Base-by-base conservation (phyloP, 1,140 invertebrate genomes). In the Drosophila nasuta region DNA sequence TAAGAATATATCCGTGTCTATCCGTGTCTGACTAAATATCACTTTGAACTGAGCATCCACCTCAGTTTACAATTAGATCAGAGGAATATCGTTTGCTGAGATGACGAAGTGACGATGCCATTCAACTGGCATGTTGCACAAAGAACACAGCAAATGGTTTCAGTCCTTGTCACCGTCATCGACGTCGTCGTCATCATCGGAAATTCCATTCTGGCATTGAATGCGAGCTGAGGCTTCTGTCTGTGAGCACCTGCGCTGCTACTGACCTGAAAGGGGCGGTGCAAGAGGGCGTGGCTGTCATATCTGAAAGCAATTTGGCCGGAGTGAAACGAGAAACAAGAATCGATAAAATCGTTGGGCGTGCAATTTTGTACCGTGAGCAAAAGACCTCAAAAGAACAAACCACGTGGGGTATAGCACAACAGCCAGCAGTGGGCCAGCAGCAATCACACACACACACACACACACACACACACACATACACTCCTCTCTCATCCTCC, bases 341-440 rank as follows among this genome's bases (percentile, higher is more conserved):
- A 90, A 89, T 89, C 85, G 81, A 89, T 89, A 89, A 89, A 89
- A 77, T 89, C 86, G 85, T 86, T 89, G 86, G 86, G 86, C 85
- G 86, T 89, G 85, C 85, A 89, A 89, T 89, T 89, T 89, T 89
- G 86, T 72, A 68, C 66, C 69, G 46, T 70, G 68, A 70, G 62
- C 71, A 75, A 60, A 69, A 65, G 43, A 49, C 60, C 41, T 90
- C 81, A 85, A 89, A 88, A 78, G 81, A 75, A 80, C 62, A 56
- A 45, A 48, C 60, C 49, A 59, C 13, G 45, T 57, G 51, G 51
- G 13, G 35, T 1, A 68, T 1, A 68, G 33, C 28, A 25, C 5
- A 38, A 38, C 41, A 43, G 35, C 35, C 41, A 43, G 35, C 35
- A 33, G 5, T 6, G 30, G 30, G 30, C 30, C 30, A 33, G 8